Percentiles rank a stretch among this genome's conserved stretches.
Evolutionary conservation across 2,888 invertebrate genomes (phyloP).

Genomic region (Epirrhoe alternata): DNA sequence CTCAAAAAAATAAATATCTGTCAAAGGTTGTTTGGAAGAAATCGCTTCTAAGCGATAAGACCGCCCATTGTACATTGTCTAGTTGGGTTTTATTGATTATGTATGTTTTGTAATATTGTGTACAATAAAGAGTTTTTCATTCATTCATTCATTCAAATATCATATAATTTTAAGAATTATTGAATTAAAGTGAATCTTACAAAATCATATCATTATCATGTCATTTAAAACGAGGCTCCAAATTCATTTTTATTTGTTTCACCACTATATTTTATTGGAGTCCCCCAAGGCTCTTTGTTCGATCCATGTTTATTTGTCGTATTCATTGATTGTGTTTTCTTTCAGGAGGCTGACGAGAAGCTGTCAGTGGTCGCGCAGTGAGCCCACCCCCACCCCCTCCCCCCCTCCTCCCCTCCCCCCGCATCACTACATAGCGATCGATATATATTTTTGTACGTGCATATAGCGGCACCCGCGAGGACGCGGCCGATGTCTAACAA

Average conservation of each 20-base stretch:
- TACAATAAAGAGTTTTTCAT: no score
- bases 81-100: no score
- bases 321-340: background rate
- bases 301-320: background rate
- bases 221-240: background rate
- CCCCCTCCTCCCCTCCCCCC: background rate
- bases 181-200: no score
- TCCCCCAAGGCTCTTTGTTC: background rate
- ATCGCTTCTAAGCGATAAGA: no score
- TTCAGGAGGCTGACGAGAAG: background rate
- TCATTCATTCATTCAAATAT: no score
- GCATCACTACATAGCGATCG: slow-evolving; percentile 5
- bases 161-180: no score
- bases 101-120: no score
- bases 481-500: background rate
- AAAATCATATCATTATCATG: no score
- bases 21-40: no score
- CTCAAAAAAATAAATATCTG: no score
- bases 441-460: slow-evolving; percentile 25
- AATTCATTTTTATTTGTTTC: no score
- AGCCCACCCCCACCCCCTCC: background rate
- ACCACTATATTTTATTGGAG: background rate
- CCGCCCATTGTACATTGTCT: no score
- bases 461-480: background rate
- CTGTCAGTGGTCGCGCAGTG: background rate